These are phyloP conservation scores for Anguilla japonica DNA, from an alignment of 2,113 vertebrate species.

Conservation along the genomic window DNA sequence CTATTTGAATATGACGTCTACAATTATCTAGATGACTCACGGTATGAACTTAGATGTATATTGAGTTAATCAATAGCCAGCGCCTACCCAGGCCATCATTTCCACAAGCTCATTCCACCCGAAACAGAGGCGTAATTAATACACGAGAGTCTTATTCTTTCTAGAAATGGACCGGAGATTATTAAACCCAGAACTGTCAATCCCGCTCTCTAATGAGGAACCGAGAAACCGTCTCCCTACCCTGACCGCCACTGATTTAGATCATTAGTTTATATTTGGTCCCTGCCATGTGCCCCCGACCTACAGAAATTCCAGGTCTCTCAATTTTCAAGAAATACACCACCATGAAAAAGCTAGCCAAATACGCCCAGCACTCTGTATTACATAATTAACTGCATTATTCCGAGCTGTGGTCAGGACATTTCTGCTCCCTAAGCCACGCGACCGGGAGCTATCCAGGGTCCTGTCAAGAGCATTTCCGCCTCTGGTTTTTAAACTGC, in stretches of 20 bases:
- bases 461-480: slow-evolving; percentile 42
- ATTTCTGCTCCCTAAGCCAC: neutral
- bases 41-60: slow-evolving; percentile 5
- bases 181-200: slow-evolving; percentile 62
- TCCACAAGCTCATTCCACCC: slow-evolving; percentile 62
- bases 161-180: slow-evolving; percentile 30
- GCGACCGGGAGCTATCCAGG: slow-evolving; percentile 64
- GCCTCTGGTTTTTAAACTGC: neutral
- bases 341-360: slow-evolving; percentile 7
- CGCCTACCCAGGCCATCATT: slow-evolving; percentile 49
- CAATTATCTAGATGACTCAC: slow-evolving; percentile 35
- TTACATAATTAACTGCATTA: slow-evolving; percentile 50
- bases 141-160: slow-evolving; percentile 1
- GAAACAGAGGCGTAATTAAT: slow-evolving; percentile 58
- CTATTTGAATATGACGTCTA: slow-evolving; percentile 13
- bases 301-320: slow-evolving; percentile 28
- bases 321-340: neutral
- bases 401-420: neutral
- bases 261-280: slow-evolving; percentile 55
- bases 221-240: slow-evolving; percentile 30
- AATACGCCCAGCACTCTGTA: slow-evolving; percentile 22
- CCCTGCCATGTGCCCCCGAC: slow-evolving; percentile 49
- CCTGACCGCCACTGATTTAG: slow-evolving; percentile 26
- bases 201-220: slow-evolving; percentile 59
- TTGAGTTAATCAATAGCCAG: slow-evolving; percentile 42